Base-by-base conservation (phyloP, 2,888 invertebrate genomes). In the Apamea crenata region DNA sequence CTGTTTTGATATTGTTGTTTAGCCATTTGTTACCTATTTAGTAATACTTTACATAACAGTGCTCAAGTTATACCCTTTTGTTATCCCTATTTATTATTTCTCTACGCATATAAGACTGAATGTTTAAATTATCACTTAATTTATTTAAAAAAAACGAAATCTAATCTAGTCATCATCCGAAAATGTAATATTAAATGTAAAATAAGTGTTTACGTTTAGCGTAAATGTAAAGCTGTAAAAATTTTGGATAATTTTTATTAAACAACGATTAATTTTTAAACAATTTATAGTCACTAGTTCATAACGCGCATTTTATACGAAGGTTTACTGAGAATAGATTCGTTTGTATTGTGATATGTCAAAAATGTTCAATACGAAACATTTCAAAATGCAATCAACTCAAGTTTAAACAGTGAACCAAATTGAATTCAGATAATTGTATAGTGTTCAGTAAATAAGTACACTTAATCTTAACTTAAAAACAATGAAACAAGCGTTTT, bases 221-320 rank as follows among this genome's bases (percentile, higher is more conserved):
- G 84, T 87, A 81, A 85, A 88, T 92, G 90, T 92, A 91, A 92
- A 92, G 78, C 88, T 95, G 95, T 95, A 95, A 91, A 94, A 93
- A 81, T 44, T 89, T 91, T 89, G 90, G 91, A 90, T 92, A 90
- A 90, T 83, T 87, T 90, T 89, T 83, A 85, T 88, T 90, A 91
- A 91, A 95, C 95, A 95, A 95, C 95, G 95, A 95, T 93, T 92
- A 90, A 86, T 90, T 90, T 90, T 83, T 81, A 87, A 87, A 87
- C 89, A 88, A 81, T 87, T 86, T 82, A 82, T 89, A 91, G 90
- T 84, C 85, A 86, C 66, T 89, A 89, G 86, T 82, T 86, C 80
- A 81, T 88, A 89, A 86, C 29, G 71, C 82, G 89, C 92, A 90
- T 94, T 95, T 94, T 94, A 90, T 94, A 95, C 93, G 91, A 90